These are phyloP conservation scores for Heliothis virescens DNA, from an alignment of 1,140 invertebrate species.

Conservation along the genomic window DNA sequence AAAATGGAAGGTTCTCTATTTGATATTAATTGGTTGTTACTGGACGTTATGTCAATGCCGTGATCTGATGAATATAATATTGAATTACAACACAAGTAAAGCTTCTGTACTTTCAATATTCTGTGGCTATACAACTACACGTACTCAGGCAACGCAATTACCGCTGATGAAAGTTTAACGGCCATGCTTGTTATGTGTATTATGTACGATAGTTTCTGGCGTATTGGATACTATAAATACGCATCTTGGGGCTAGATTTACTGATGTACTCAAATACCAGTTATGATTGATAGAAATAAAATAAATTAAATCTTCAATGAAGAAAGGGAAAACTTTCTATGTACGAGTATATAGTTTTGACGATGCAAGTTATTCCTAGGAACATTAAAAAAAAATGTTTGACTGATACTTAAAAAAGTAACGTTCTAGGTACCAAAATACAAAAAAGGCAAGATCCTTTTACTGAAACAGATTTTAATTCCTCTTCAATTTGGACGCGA, in stretches of 20 bases:
- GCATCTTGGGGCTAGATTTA: neutral
- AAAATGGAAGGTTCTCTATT: too few species aligned
- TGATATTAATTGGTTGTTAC: too few species aligned
- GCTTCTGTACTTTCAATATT: conserved; percentile 11
- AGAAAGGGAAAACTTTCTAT: neutral
- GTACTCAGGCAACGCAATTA: conserved; percentile 56
- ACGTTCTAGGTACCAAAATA: neutral
- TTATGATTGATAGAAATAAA: neutral
- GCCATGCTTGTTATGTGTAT: conserved; percentile 43
- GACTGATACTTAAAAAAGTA: neutral
- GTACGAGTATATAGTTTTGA: too few species aligned
- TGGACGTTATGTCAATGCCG: too few species aligned
- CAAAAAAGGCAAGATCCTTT: neutral
- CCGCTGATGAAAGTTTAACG: conserved; percentile 58
- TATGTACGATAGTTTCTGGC: conserved; percentile 25
- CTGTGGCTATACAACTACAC: conserved; percentile 26
- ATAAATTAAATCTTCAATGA: neutral
- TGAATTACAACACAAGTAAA: neutral
- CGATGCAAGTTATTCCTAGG: too few species aligned
- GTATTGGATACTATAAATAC: conserved; percentile 8
- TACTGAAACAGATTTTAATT: conserved; percentile 27
- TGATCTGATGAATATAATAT: neutral
- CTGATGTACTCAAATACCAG: neutral
- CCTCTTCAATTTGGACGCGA: conserved; percentile 16
- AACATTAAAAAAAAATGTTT: too few species aligned